Base-by-base conservation (phyloP, 2,797 vertebrate species). In the Sandelia bainsii region DNA sequence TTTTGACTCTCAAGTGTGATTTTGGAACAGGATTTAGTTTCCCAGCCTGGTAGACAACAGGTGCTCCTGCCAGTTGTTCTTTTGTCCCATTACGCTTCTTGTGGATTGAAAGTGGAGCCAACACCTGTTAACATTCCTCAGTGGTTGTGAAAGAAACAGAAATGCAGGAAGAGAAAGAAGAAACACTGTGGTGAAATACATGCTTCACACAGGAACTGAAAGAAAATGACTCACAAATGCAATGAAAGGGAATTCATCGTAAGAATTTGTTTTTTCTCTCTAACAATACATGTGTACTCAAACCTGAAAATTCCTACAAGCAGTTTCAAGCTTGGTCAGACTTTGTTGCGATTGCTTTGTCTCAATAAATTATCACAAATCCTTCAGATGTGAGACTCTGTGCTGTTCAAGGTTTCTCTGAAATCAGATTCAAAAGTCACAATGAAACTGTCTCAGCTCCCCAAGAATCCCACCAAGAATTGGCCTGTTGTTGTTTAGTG, bases 71-170 rank as follows among this genome's bases (percentile, higher is more conserved):
- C 90, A 92, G 87, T 90, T 90, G 90, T 90, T 89, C 82, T 72
- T 84, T 86, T 81, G 77, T 85, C 76, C 75, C 79, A 69, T 62
- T 73, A 53, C 52, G 39, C 56, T 63, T 69, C 37, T 74, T 20
- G 20, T 14, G 34, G 72, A 58, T 50, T 81, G 82, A 87, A 85
- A 85, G 72, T 37, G 57, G 77, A 89, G 82, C 79, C 80, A 71
- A 68, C 87, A 92, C 89, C 91, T 91, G 90, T 90, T 84, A 34
- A 51, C 61, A 78, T 87, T 90, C 79, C 79, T 89, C 83, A 80
- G 44, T 25, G 64, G 40, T 40, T 77, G 50, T 65, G 75, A 72
- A 34, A 79, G 62, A 48, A 29, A 66, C 49, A 45, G 32, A 64
- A 76, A 72, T 46, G 58, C 27, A 32, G 37, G 59, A 52, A 37